These are phyloP conservation scores for Neosilurus mollespiculum DNA, from an alignment of 2,797 vertebrate genomes.

Conservation along the genomic window DNA sequence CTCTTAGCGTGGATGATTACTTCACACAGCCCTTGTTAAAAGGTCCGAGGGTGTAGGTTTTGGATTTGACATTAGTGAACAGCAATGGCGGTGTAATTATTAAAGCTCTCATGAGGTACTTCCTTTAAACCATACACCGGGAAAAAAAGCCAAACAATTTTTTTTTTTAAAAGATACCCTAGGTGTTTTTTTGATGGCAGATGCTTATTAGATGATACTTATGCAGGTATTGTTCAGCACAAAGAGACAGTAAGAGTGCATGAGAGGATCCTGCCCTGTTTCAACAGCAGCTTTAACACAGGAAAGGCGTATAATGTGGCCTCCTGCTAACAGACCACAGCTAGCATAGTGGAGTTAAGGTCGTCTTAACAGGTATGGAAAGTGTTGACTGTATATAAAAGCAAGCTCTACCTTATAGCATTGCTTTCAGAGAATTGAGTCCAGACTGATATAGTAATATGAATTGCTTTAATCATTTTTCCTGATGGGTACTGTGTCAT, in stretches of 20 bases:
- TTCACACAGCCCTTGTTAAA: constrained; percentile 52
- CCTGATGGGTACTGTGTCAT: not conserved
- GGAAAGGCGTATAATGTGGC: not conserved
- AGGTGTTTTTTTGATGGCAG: not conserved
- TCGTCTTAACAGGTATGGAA: not conserved
- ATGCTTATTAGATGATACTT: constrained; percentile 61
- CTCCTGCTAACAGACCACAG: constrained; percentile 14
- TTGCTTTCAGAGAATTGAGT: not conserved
- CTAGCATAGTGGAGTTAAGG: not conserved
- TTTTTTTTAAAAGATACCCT: too few relatives aligned
- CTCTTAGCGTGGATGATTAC: constrained; percentile 49
- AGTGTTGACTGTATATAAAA: not conserved
- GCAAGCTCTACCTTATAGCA: too few relatives aligned
- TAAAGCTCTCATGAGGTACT: constrained; percentile 48
- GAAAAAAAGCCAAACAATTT: constrained; percentile 33
- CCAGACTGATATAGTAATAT: not conserved
- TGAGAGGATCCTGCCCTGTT: constrained; percentile 38
- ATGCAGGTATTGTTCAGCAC: constrained; percentile 54
- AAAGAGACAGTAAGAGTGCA: constrained; percentile 49
- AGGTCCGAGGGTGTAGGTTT: constrained; percentile 51
- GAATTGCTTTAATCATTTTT: not conserved
- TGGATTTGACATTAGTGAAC: constrained; percentile 55
- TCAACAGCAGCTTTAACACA: constrained; percentile 27
- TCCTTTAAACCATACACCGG: constrained; percentile 51
- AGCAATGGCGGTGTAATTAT: constrained; percentile 61